These are phyloP conservation scores for Sebastes matsubarae DNA, from an alignment of 2,797 vertebrate species.

Conservation along the genomic window DNA sequence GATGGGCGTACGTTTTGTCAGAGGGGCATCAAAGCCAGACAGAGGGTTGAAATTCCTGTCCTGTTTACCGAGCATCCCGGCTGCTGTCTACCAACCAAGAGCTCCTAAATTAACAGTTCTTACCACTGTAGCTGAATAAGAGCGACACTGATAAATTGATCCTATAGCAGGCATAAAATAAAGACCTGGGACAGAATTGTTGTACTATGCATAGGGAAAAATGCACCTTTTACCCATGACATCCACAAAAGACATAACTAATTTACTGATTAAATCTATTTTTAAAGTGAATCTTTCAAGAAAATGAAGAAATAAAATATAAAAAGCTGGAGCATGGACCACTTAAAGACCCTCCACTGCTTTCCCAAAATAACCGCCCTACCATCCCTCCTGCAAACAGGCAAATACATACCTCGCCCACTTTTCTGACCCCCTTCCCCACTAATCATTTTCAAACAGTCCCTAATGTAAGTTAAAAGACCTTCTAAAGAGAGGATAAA, in stretches of 20 bases:
- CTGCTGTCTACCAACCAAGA: neutral
- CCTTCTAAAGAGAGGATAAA: neutral
- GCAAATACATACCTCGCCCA: neutral
- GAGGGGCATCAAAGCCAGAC: no score
- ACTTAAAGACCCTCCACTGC: neutral
- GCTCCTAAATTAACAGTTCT: neutral
- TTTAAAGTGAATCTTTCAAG: neutral
- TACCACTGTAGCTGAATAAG: neutral
- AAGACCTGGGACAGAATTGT: no score
- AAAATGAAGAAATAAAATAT: neutral
- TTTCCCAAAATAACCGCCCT: neutral
- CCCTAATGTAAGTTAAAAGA: neutral
- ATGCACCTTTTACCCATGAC: no score
- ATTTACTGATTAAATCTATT: no score
- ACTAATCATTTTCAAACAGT: neutral
- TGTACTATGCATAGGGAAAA: no score
- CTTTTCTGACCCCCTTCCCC: neutral
- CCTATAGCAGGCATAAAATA: neutral
- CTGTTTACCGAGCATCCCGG: neutral
- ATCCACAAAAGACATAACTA: no score
- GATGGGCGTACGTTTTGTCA: no score
- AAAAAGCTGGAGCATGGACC: neutral
- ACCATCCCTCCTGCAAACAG: neutral
- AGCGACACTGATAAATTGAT: neutral
- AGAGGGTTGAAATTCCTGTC: no score